A percentile compares a stretch with the other conserved stretches of the same genome.
These are phyloP conservation scores for Falcunculus frontatus DNA, from an alignment of 2,113 vertebrate species.

Conservation along the genomic window DNA sequence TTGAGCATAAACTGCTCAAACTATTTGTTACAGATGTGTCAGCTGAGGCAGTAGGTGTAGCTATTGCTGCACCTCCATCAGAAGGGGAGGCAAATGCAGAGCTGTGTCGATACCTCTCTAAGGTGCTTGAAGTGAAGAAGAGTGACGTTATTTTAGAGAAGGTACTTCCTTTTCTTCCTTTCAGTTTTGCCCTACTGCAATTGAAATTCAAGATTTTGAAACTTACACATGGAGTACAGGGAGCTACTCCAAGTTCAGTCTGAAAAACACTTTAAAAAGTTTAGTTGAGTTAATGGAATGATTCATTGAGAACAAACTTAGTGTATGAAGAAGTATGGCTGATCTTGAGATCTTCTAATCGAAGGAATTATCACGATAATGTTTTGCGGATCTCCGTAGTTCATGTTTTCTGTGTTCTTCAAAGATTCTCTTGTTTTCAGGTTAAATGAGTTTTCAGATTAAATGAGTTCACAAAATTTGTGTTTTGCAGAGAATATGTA, in stretches of 20 bases:
- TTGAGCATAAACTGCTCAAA: background rate
- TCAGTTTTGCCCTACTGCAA: background rate
- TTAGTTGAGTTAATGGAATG: background rate
- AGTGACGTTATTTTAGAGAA: conserved; percentile 85
- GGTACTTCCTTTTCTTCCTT: conserved; percentile 57
- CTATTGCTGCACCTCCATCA: conserved; percentile 86
- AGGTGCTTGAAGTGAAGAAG: conserved; percentile 85
- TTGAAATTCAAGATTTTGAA: background rate
- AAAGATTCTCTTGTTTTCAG: background rate
- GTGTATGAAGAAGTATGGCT: background rate
- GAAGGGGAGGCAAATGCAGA: conserved; percentile 92
- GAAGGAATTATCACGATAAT: background rate
- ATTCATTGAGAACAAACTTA: background rate
- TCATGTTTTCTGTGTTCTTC: background rate
- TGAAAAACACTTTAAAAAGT: background rate
- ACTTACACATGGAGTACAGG: background rate
- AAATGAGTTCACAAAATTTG: background rate
- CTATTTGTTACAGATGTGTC: conserved; percentile 75
- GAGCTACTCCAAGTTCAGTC: background rate
- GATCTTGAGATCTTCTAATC: background rate
- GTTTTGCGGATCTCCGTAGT: background rate
- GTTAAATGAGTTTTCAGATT: background rate
- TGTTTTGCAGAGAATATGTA: background rate
- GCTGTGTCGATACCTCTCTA: conserved; percentile 84
- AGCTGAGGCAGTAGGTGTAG: conserved; percentile 79